Conservation (phyloP, 2,888 invertebrate species). For the Thalpophila matura region DNA sequence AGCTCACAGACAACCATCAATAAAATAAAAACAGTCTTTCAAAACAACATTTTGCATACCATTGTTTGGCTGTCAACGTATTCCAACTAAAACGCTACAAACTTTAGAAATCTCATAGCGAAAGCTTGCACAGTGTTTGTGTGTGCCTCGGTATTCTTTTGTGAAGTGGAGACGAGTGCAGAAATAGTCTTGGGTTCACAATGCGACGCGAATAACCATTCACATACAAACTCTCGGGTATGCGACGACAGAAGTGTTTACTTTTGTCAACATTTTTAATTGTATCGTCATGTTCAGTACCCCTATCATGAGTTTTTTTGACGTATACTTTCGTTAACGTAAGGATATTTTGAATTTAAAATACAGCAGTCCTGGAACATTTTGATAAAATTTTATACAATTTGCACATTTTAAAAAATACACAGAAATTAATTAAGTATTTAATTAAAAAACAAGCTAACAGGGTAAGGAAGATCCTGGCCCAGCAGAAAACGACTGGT, state of each 20-base stretch:
- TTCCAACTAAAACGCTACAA: constrained; percentile 54
- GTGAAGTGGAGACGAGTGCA: constrained; percentile 60
- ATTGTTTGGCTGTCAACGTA: constrained; percentile 45
- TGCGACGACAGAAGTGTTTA: constrained; percentile 51
- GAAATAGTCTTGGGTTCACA: constrained; percentile 63
- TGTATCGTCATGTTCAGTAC: constrained; percentile 17
- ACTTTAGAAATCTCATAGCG: constrained; percentile 59
- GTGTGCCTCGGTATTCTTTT: constrained; percentile 59
- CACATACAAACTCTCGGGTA: constrained; percentile 51
- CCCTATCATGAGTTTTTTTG: constrained; percentile 11
- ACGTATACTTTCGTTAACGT: no score
- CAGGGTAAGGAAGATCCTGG: no score
- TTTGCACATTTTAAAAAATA: no score
- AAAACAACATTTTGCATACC: constrained; percentile 26
- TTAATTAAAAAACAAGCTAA: no score
- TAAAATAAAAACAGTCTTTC: constrained; percentile 26
- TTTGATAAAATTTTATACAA: no score
- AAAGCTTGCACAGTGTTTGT: constrained; percentile 58
- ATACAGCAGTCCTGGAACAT: no score
- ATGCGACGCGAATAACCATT: constrained; percentile 61
- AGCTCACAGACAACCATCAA: constrained; percentile 7
- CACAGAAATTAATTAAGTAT: no score
- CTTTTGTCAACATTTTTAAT: constrained; percentile 38
- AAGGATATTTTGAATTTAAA: no score
- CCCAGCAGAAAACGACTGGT: no score